Conservation (phyloP, 2,113 vertebrate genomes). For the Calyptommatus sinebrachiatus region DNA sequence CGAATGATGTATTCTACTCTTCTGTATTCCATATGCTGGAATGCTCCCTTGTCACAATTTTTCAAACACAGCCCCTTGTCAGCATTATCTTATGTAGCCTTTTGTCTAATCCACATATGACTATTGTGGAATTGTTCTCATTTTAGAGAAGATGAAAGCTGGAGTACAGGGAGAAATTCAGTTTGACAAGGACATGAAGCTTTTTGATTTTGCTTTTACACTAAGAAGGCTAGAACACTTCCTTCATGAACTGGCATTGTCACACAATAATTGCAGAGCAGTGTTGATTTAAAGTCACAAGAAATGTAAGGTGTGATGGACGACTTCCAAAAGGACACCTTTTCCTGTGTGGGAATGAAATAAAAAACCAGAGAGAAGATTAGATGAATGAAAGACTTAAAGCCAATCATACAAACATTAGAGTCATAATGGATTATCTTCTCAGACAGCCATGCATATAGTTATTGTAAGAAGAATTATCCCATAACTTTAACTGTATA, state of each 20-base stretch:
- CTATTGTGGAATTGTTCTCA: neutral
- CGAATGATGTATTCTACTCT: too few species aligned
- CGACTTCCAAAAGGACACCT: neutral
- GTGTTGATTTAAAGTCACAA: neutral
- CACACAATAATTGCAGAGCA: neutral
- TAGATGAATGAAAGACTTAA: constrained; percentile 9
- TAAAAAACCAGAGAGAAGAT: constrained; percentile 2
- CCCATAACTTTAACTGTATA: neutral
- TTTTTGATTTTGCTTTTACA: neutral
- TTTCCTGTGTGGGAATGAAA: neutral
- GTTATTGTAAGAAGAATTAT: neutral
- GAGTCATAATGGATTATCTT: neutral
- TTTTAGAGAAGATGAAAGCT: neutral
- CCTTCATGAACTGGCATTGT: neutral
- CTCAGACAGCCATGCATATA: neutral
- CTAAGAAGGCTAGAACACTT: neutral
- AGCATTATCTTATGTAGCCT: too few species aligned
- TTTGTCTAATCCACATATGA: neutral
- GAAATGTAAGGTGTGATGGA: neutral
- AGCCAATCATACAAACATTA: constrained; percentile 8
- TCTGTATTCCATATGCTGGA: too few species aligned
- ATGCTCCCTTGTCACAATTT: too few species aligned
- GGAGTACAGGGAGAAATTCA: neutral
- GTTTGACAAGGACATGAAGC: neutral
- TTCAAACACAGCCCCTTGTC: too few species aligned